These are phyloP conservation scores for Myxocyprinus asiaticus DNA, from an alignment of 2,113 vertebrate genomes.

Conservation along the genomic window DNA sequence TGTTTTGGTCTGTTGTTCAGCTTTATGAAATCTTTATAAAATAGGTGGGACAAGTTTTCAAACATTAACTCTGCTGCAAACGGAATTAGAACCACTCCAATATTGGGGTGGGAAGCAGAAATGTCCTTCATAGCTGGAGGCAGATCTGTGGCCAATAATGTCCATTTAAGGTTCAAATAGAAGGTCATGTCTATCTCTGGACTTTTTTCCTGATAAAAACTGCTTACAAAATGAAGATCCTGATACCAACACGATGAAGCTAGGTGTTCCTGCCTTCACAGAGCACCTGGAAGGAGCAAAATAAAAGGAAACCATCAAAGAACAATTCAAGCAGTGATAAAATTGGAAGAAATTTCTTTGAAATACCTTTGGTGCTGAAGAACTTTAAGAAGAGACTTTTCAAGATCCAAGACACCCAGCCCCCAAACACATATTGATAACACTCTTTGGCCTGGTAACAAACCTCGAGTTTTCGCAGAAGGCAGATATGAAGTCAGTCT, in stretches of 20 bases:
- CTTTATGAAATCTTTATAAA: too few relatives aligned
- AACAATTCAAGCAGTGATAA: background rate
- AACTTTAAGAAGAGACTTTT: constrained; percentile 75
- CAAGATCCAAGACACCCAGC: constrained; percentile 62
- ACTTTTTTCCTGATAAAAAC: constrained; percentile 82
- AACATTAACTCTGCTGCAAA: background rate
- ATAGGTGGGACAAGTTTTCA: background rate
- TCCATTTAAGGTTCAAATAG: background rate
- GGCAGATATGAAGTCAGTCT: constrained; percentile 90
- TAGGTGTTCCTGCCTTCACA: constrained; percentile 84
- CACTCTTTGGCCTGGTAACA: background rate
- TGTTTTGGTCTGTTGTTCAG: too few relatives aligned
- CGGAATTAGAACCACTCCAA: background rate
- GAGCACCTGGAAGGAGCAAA: constrained; percentile 78
- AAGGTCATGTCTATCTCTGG: constrained; percentile 57
- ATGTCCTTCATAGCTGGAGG: background rate
- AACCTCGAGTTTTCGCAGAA: constrained; percentile 89
- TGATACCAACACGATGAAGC: constrained; percentile 81
- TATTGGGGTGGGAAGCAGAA: background rate
- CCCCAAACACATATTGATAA: background rate
- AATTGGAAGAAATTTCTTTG: constrained; percentile 44
- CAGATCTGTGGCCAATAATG: background rate
- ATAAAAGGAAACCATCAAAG: background rate
- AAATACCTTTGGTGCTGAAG: constrained; percentile 84
- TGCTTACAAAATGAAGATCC: constrained; percentile 77